A percentile compares a stretch with the other conserved stretches of the same genome.
Evolutionary conservation across 2,113 vertebrate genomes (phyloP).

Genomic region (Prionailurus viverrinus): DNA sequence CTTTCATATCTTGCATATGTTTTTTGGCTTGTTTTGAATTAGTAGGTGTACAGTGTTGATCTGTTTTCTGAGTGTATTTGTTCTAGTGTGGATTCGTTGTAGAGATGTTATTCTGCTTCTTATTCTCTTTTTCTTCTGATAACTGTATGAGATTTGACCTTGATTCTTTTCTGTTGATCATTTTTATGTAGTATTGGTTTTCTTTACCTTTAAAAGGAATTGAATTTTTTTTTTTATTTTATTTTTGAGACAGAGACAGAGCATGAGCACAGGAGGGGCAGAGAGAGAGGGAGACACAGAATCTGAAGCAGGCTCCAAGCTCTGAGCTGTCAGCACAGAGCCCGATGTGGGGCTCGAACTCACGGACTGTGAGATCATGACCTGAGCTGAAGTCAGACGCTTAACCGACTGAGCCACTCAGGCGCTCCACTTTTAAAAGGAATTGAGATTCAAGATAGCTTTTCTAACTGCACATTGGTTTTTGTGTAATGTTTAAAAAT

Average conservation of each 20-base stretch:
- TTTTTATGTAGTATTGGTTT: background rate
- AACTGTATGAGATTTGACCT: background rate
- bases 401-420: no score
- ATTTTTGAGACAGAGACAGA: no score
- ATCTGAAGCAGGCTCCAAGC: no score
- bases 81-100: background rate
- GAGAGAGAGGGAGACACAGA: no score
- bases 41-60: background rate
- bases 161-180: background rate
- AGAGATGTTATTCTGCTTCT: background rate
- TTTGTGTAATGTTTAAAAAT: slow-evolving; percentile 8
- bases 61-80: background rate
- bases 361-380: no score
- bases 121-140: background rate
- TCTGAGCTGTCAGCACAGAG: no score
- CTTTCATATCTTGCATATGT: background rate
- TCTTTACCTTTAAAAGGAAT: background rate
- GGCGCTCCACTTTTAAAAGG: background rate
- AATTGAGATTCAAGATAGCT: background rate
- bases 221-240: no score
- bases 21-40: background rate
- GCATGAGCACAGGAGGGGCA: no score
- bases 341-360: no score
- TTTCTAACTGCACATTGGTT: background rate
- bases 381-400: no score